These are phyloP conservation scores for Sphaeramia orbicularis DNA, from an alignment of 2,797 vertebrate species.

Conservation along the genomic window DNA sequence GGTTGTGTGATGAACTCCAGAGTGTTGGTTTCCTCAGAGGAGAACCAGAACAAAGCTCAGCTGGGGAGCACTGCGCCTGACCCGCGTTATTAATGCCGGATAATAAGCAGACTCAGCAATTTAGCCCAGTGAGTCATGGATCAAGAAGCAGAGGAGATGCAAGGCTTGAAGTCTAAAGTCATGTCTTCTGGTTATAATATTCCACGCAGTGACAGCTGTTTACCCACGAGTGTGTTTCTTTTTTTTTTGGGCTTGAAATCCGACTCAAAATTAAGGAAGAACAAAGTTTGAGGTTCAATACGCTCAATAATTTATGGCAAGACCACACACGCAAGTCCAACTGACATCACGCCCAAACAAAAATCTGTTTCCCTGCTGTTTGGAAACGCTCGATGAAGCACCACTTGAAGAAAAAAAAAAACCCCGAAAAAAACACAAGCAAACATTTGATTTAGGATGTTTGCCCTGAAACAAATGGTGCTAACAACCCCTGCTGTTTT, in stretches of 20 bases:
- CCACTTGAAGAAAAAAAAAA: conserved; percentile 28
- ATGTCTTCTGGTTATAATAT: conserved; percentile 42
- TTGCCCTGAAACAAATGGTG: conserved; percentile 66
- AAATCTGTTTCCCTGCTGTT: conserved; percentile 64
- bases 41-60: conserved; percentile 75
- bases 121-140: conserved; percentile 66
- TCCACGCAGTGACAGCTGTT: conserved; percentile 8
- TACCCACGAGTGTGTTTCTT: conserved; percentile 14
- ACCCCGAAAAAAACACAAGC: conserved; percentile 37
- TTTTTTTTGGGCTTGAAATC: conserved; percentile 40
- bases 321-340: conserved; percentile 39
- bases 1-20: conserved; percentile 74
- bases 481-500: conserved; percentile 61
- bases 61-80: conserved; percentile 57
- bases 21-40: conserved; percentile 64
- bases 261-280: conserved; percentile 30
- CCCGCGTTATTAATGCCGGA: conserved; percentile 69
- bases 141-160: conserved; percentile 33
- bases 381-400: conserved; percentile 46
- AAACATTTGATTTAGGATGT: conserved; percentile 71
- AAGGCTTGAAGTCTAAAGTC: conserved; percentile 9
- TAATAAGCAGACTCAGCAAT: conserved; percentile 79
- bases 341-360: conserved; percentile 49
- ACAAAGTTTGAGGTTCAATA: conserved; percentile 50
- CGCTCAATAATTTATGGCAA: conserved; percentile 29